Evolutionary conservation across 2,113 vertebrate genomes (phyloP).

Genomic region (Syngnathus typhle): DNA sequence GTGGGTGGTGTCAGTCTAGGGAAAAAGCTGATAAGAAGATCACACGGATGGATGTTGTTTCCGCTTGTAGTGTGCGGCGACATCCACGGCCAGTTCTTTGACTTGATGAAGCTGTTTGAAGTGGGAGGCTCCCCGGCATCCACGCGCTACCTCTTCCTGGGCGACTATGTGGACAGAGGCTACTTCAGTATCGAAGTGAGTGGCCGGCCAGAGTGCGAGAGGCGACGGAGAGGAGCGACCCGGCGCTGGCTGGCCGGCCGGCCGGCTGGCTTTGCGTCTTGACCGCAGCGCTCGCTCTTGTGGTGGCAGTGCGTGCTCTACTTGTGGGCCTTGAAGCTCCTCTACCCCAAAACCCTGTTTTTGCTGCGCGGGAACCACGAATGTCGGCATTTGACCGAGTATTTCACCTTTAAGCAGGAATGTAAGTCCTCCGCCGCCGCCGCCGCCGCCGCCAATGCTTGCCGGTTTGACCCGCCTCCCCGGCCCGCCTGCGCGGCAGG

Average conservation of each 20-base stretch:
- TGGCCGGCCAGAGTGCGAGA: conserved; percentile 20
- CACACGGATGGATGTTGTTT: too few relatives aligned
- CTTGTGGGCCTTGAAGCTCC: conserved; percentile 99
- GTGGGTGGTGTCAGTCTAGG: too few relatives aligned
- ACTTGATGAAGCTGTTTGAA: conserved; percentile 99
- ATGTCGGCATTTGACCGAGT: conserved; percentile 99
- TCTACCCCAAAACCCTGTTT: conserved; percentile 99
- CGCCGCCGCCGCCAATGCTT: conserved; percentile 7
- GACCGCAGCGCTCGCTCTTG: neutral
- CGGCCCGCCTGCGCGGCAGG: conserved; percentile 70
- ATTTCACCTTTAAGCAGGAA: conserved; percentile 99
- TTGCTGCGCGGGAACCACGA: conserved; percentile 99
- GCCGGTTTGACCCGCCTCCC: conserved; percentile 33
- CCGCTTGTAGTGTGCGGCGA: conserved; percentile 87
- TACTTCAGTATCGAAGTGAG: conserved; percentile 99
- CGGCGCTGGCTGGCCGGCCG: too few relatives aligned
- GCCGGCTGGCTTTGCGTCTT: conserved; percentile 1
- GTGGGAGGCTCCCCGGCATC: conserved; percentile 96
- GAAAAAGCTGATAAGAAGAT: too few relatives aligned
- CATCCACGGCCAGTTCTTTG: conserved; percentile 98
- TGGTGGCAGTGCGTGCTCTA: conserved; percentile 92
- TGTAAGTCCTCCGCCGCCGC: conserved; percentile 76
- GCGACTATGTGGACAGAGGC: conserved; percentile 98
- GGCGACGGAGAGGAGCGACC: too few relatives aligned
- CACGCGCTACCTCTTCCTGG: conserved; percentile 97